Percentiles rank a stretch among this genome's conserved stretches.
These are phyloP conservation scores for Syncerus caffer DNA, from an alignment of 2,797 vertebrate species.

Conservation along the genomic window DNA sequence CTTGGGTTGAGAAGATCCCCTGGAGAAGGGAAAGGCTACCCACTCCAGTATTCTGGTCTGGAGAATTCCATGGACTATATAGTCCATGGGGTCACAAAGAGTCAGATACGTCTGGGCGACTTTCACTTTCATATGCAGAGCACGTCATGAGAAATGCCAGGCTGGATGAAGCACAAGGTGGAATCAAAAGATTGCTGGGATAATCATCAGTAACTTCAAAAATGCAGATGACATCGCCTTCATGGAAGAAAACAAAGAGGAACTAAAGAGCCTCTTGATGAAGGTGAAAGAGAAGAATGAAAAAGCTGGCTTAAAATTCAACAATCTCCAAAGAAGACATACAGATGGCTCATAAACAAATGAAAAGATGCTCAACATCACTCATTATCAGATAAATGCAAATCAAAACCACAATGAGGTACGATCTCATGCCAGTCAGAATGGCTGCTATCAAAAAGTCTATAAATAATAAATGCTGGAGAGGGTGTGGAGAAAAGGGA, in stretches of 20 bases:
- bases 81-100: background rate
- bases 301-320: background rate
- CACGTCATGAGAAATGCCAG: background rate
- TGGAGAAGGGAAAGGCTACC: background rate
- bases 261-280: background rate
- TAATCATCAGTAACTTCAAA: background rate
- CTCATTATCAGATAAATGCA: background rate
- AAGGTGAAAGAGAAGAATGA: background rate
- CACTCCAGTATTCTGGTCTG: background rate
- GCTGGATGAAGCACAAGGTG: background rate
- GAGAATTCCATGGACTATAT: background rate
- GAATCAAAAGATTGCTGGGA: background rate
- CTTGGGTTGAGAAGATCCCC: background rate
- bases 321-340: background rate
- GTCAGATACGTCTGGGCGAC: accelerated
- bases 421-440: background rate
- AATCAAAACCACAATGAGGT: background rate
- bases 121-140: background rate
- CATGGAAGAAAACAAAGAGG: background rate
- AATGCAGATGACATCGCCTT: background rate
- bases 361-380: background rate
- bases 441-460: background rate
- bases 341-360: background rate
- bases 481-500: background rate
- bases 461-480: background rate